Evolutionary conservation across 2,113 vertebrate genomes (phyloP).

Genomic region (Cynopterus brachyotis): DNA sequence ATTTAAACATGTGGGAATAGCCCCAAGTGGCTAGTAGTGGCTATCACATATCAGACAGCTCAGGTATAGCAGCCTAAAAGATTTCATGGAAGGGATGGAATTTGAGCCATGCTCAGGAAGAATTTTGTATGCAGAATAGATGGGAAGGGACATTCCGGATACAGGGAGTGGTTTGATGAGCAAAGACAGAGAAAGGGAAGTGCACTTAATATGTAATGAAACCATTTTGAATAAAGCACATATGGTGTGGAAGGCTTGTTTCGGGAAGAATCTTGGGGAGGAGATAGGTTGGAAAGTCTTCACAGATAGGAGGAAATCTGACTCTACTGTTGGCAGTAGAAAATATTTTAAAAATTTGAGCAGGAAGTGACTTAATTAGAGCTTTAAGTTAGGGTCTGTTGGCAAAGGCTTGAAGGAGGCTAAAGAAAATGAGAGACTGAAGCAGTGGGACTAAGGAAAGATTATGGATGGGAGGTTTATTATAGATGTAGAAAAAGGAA

Average conservation of each 20-base stretch:
- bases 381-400: background rate
- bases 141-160: background rate
- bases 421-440: background rate
- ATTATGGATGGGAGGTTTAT: background rate
- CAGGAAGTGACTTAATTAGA: background rate
- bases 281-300: background rate
- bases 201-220: background rate
- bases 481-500: constrained; percentile 7
- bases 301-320: background rate
- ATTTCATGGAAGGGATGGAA: background rate
- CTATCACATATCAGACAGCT: background rate
- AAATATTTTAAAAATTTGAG: background rate
- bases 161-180: background rate
- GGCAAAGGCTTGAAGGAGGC: background rate
- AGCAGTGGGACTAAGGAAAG: background rate
- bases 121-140: background rate
- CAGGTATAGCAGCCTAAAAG: background rate
- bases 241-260: background rate
- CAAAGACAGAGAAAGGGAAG: background rate
- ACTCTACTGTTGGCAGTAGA: background rate
- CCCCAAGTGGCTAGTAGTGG: background rate
- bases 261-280: background rate
- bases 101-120: background rate
- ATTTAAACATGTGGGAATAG: background rate
- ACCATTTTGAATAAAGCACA: background rate